A percentile compares a stretch with the other conserved stretches of the same genome.
phyloP scores from a whole-genome alignment of 2,888 invertebrate genomes.

The Stictocephala bisonia region DNA sequence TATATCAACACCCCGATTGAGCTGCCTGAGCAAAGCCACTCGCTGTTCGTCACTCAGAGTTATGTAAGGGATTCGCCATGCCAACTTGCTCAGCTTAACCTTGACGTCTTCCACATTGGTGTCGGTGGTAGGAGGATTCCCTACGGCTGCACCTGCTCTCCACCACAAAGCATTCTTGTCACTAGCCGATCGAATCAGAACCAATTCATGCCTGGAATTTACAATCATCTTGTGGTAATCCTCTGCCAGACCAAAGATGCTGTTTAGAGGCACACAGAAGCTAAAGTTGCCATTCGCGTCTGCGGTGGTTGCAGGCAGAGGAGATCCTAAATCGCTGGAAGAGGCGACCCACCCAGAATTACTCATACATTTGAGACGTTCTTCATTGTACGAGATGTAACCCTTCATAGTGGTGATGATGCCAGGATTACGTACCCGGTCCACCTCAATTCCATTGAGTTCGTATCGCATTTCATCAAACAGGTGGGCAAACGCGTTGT shows the following conservation, averaged over 20 bases:
- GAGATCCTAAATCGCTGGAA: background rate
- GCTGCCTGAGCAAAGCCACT: too few species aligned
- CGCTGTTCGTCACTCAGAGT: too few species aligned
- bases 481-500: slow-evolving; percentile 44
- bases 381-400: background rate
- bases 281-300: slow-evolving; percentile 43
- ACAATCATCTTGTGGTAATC: slow-evolving; percentile 53
- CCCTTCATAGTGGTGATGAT: slow-evolving; percentile 4
- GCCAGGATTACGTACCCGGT: slow-evolving; percentile 61
- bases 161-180: background rate
- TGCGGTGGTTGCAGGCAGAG: background rate
- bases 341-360: slow-evolving; percentile 46
- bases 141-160: background rate
- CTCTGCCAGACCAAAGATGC: slow-evolving; percentile 54
- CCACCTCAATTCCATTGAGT: slow-evolving; percentile 62
- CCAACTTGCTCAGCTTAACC: background rate
- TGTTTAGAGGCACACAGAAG: slow-evolving; percentile 51
- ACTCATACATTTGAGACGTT: background rate
- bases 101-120: background rate
- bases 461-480: slow-evolving; percentile 61
- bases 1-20: too few species aligned
- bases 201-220: slow-evolving; percentile 18
- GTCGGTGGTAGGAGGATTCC: too few species aligned
- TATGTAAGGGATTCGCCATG: too few species aligned
- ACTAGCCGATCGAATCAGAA: background rate